Conservation (phyloP, 1,140 invertebrate species). For the Goniozus legneri region DNA sequence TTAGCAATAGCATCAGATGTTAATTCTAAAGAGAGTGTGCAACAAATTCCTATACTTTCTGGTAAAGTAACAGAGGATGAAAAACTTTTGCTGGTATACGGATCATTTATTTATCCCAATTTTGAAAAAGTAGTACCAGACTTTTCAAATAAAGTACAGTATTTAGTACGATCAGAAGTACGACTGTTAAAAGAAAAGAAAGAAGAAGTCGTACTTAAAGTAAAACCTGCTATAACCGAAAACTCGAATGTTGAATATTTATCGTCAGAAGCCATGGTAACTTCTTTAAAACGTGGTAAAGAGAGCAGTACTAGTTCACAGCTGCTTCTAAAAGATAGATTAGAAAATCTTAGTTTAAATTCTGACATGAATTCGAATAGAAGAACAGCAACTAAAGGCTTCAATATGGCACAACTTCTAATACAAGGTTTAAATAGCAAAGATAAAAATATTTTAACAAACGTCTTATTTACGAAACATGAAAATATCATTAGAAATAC, state of each 20-base stretch:
- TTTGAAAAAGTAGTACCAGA: constrained; percentile 67
- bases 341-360: constrained; percentile 67
- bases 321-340: constrained; percentile 70
- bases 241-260: constrained; percentile 54
- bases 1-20: constrained; percentile 64
- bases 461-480: constrained; percentile 58
- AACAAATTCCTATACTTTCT: constrained; percentile 58
- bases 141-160: constrained; percentile 57
- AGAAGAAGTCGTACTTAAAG: constrained; percentile 49
- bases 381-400: constrained; percentile 52
- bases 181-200: constrained; percentile 46
- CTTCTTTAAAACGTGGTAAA: constrained; percentile 45
- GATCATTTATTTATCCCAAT: constrained; percentile 51
- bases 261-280: constrained; percentile 30
- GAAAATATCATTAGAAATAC: constrained; percentile 61
- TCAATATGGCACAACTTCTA: constrained; percentile 70
- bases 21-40: constrained; percentile 49
- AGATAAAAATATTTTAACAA: constrained; percentile 62
- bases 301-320: constrained; percentile 55
- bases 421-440: constrained; percentile 76
- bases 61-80: constrained; percentile 48
- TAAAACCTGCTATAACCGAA: constrained; percentile 47
- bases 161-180: constrained; percentile 55
- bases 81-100: constrained; percentile 59
- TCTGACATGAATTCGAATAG: constrained; percentile 52